phyloP scores from a whole-genome alignment of 2,888 invertebrate genomes.

The Prenolepis imparis region DNA sequence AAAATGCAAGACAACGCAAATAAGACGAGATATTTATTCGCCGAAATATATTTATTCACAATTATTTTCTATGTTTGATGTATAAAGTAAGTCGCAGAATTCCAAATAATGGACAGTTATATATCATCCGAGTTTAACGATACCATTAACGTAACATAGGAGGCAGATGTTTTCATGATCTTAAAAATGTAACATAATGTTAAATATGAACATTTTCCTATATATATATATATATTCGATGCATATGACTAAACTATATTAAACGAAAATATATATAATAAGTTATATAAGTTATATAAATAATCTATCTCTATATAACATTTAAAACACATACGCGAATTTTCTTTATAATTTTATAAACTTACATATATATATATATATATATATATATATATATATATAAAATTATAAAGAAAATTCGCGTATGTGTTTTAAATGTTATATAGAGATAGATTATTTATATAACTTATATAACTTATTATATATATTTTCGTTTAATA shows the following conservation, averaged over 20 bases:
- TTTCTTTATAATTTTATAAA: not conserved
- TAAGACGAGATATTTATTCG: slow-evolving; percentile 5
- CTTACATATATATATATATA: no score
- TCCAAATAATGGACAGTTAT: not conserved
- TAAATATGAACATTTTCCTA: not conserved
- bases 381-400: no score
- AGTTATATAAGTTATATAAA: not conserved
- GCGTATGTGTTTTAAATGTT: not conserved
- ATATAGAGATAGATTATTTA: not conserved
- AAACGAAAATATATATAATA: not conserved
- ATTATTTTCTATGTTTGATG: not conserved
- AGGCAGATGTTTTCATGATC: slow-evolving; percentile 28
- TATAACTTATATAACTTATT: not conserved
- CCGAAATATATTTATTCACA: slow-evolving; percentile 20
- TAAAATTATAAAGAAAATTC: not conserved
- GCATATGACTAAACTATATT: not conserved
- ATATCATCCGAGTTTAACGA: slow-evolving; percentile 11
- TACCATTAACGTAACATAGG: slow-evolving; percentile 28
- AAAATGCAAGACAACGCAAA: not conserved
- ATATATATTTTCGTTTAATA: not conserved
- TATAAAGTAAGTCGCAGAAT: not conserved
- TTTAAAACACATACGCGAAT: not conserved
- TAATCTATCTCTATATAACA: not conserved
- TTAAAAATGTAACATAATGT: slow-evolving; percentile 23
- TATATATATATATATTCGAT: no score